Base-by-base conservation (phyloP, 2,797 vertebrate species). In the Spondyliosoma cantharus region DNA sequence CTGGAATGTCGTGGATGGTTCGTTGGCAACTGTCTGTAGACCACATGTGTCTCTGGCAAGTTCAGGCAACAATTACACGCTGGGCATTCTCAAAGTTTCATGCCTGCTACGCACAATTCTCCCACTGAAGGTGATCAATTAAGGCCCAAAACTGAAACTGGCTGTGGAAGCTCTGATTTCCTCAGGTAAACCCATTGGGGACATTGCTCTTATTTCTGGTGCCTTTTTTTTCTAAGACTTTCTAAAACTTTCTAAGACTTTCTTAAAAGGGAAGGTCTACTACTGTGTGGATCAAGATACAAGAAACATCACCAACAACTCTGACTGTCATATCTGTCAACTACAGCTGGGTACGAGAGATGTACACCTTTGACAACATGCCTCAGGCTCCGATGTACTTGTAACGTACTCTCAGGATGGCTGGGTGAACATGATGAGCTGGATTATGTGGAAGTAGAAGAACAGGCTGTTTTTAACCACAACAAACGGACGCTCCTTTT, bases 231-330 rank as follows among this genome's bases (percentile, higher is more conserved):
- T 96, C 76, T 98, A 96, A 8, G 96, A 96, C 63, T 96, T 97
- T 78, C 89, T 97, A 98, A 60, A 97, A 97, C n/a, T n/a, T 96
- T 96, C 76, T 98, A 96, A 8, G 96, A 96, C 63, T 96, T 97
- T 78, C 89, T 97, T 98, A 60, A 97, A 97, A 92, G 97, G 97
- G 72, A 97, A 97, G 83, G 97, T 98, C 91, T 96, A 94, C 87
- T 90, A 95, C 90, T 98, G 97, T 24, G 95, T 96, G 45, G 97
- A 96, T 0, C n/a, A 89, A 0, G 95, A 97, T 52, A 94, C 94
- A 6, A 94, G 92, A 65, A 96, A 96, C 86, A 94, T 98, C 87
- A 96, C 95, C 83, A 97, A 95, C 0, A 96, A 93, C 85, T 84
- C 89, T 0, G 95, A 97, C 74, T 98, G 29, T 29, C 29, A 29